A percentile compares a stretch with the other conserved stretches of the same genome.
These are phyloP conservation scores for Diachrysia chrysitis DNA, from an alignment of 2,888 invertebrate species.

Conservation along the genomic window DNA sequence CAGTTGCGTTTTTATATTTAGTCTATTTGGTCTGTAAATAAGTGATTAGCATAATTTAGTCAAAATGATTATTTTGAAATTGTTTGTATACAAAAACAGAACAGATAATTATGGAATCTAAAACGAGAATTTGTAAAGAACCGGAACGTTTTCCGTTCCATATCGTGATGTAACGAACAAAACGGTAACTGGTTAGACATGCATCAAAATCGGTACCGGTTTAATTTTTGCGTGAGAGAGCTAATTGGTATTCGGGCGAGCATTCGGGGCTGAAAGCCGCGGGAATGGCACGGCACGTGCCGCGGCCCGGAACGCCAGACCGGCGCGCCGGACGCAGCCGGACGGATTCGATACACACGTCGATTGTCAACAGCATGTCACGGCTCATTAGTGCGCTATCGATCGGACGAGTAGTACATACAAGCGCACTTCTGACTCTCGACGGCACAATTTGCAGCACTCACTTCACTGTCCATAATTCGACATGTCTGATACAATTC, in stretches of 20 bases:
- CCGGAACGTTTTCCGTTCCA: background rate
- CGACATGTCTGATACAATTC: constrained; percentile 25
- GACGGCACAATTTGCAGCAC: constrained; percentile 37
- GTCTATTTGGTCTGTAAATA: background rate
- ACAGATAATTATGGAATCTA: background rate
- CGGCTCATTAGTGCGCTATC: constrained; percentile 81
- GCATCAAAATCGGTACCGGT: constrained; percentile 16
- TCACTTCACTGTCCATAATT: constrained; percentile 27
- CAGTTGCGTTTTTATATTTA: background rate
- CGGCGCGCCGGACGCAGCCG: constrained; percentile 8
- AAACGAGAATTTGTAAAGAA: background rate
- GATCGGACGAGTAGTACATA: constrained; percentile 63
- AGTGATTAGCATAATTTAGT: background rate
- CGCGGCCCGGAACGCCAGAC: constrained; percentile 14
- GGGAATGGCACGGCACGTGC: background rate
- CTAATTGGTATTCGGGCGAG: constrained; percentile 62
- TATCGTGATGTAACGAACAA: background rate
- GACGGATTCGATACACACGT: constrained; percentile 63
- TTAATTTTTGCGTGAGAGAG: constrained; percentile 42
- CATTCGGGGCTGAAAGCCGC: constrained; percentile 36
- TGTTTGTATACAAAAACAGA: background rate
- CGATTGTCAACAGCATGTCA: constrained; percentile 72
- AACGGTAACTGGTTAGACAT: constrained; percentile 17
- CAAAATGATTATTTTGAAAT: background rate
- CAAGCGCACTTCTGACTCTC: constrained; percentile 33